phyloP scores from a whole-genome alignment of 2,797 vertebrate genomes.

The Sitta carolinensis region DNA sequence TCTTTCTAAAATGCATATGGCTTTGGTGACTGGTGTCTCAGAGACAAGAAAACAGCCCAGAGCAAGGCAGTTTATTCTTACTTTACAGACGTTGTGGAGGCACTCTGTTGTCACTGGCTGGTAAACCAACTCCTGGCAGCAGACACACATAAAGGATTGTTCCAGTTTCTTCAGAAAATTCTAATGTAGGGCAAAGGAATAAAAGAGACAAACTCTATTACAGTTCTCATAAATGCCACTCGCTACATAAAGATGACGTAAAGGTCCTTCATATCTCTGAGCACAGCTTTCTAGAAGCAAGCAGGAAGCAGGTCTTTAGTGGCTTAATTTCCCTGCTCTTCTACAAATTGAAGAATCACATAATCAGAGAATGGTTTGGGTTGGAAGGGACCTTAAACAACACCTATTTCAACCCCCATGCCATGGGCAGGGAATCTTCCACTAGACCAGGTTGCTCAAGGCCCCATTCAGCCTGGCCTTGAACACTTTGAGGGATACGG shows the following conservation, averaged over 20 bases:
- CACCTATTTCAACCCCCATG: not conserved
- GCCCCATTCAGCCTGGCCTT: not conserved
- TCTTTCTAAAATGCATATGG: not conserved
- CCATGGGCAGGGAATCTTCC: not conserved
- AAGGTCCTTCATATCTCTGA: not conserved
- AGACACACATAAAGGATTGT: constrained; percentile 98
- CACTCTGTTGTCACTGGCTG: constrained; percentile 96
- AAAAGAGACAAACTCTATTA: not conserved
- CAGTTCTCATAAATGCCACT: not conserved
- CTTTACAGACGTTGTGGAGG: constrained; percentile 98
- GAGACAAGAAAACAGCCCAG: not conserved
- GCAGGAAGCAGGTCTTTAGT: not conserved
- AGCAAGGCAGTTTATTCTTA: constrained; percentile 63
- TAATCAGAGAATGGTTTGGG: not conserved
- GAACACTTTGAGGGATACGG: not conserved
- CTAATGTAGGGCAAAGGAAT: constrained; percentile 71
- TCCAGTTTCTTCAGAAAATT: constrained; percentile 97
- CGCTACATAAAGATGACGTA: not conserved
- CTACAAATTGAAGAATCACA: not conserved
- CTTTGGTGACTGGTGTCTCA: not conserved
- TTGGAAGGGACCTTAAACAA: not conserved
- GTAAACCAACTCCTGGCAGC: constrained; percentile 97
- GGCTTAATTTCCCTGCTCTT: not conserved
- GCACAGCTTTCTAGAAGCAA: not conserved
- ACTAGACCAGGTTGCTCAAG: not conserved